Evolutionary conservation across 2,113 vertebrate genomes (phyloP), one percentile per base, ranked within the genome.

Genomic region (Cricetomys ansorgei): DNA sequence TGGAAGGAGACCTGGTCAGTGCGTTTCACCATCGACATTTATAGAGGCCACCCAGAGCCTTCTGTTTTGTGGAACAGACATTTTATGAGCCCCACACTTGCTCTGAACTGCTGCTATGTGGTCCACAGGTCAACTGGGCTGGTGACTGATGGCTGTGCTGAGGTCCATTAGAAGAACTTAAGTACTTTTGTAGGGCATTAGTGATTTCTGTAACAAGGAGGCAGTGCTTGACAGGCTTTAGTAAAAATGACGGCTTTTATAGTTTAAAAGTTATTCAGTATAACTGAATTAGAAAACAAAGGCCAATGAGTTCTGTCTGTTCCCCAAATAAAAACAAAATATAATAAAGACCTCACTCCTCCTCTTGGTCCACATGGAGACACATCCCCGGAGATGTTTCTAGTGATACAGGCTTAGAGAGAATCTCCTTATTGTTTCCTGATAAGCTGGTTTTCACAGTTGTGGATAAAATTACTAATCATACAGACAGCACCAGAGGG

Each of bases 401-500:
- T 92, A 45, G 93, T 40, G 34, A 83, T 50, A 21, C 25, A 92
- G 64, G 37, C 45, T 45, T 43, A n/a, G 11, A 53, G 86, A 86
- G 21, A 21, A 80, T 89, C 67, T 67, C 8, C 59, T 29, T 62
- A 40, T 12, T 7, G 76, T 91, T 86, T 12, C 21, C 57, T 89
- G 4, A 53, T 84, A 67, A 85, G 50, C 75, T 88, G 70, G 27
- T 43, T 96, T 94, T 62, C 29, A 62, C 91, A 65, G n/a, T 75
- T 88, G 59, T 85, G 70, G 75, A 88, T 34, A 53, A 62, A 21
- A 77, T 88, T 70, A 98, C 94, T 67, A 55, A 59, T 27, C 0
- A n/a, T 92, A 81, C 29, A 94, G 76, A 92, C 87, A 94, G 96
- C 98, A 98, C 98, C 98, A 99, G 98, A 98, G 98, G 98, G 98